Conservation (phyloP, 2,888 invertebrate genomes). For the Catocala fraxini region DNA sequence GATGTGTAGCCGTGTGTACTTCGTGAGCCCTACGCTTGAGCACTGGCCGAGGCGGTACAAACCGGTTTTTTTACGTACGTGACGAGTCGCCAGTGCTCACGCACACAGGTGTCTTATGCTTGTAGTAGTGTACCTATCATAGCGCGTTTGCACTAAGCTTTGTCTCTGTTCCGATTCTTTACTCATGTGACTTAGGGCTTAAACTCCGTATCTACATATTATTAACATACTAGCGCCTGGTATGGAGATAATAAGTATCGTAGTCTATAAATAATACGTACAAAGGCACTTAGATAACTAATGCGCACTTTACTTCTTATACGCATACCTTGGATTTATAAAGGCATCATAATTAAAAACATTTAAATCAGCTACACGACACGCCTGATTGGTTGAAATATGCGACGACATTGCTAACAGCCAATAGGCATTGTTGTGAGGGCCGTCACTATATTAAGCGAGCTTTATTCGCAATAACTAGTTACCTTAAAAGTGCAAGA, state of each 20-base stretch:
- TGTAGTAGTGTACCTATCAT: too few species aligned
- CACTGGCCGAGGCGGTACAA: too few species aligned
- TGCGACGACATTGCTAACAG: slow-evolving; percentile 6
- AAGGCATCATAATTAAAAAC: slow-evolving; percentile 41
- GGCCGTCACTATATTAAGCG: slow-evolving; percentile 16
- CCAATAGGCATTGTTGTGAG: slow-evolving; percentile 33
- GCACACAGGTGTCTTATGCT: too few species aligned
- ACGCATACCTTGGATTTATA: slow-evolving; percentile 42
- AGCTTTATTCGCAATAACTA: slow-evolving; percentile 41
- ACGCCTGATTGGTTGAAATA: slow-evolving; percentile 32
- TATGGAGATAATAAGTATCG: neutral
- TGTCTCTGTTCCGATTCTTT: too few species aligned
- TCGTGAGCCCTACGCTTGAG: too few species aligned
- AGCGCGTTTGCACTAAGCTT: too few species aligned
- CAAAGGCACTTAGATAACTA: slow-evolving; percentile 10
- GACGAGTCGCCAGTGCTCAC: too few species aligned
- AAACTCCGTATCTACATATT: too few species aligned
- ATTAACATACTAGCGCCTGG: too few species aligned
- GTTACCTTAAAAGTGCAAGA: slow-evolving; percentile 52
- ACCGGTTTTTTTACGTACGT: too few species aligned
- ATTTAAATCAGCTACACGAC: slow-evolving; percentile 28
- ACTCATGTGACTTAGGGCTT: too few species aligned
- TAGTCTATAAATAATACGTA: neutral
- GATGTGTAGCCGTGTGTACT: too few species aligned
- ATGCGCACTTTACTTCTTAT: slow-evolving; percentile 44